These are phyloP conservation scores for Astyanax mexicanus DNA, from an alignment of 2,797 vertebrate genomes.

Conservation along the genomic window DNA sequence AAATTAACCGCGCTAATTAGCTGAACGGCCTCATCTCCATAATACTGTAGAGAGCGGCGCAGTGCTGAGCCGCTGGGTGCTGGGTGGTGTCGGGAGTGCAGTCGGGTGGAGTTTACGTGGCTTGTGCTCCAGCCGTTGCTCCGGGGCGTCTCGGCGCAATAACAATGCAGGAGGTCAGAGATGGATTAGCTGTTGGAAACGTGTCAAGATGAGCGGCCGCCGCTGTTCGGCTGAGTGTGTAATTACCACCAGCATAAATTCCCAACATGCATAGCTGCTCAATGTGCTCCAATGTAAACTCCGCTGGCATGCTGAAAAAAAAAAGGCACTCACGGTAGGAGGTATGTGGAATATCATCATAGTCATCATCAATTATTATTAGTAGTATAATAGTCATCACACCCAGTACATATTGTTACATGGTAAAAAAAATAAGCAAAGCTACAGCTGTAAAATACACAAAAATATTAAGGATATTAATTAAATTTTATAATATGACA, in stretches of 20 bases:
- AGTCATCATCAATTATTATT: background rate
- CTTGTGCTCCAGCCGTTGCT: constrained; percentile 34
- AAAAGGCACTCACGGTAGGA: constrained; percentile 2
- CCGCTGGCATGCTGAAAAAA: background rate
- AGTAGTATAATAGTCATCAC: background rate
- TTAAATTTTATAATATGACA: too few species aligned
- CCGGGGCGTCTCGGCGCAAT: background rate
- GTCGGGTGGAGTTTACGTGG: constrained; percentile 38
- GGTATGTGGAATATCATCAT: constrained; percentile 14
- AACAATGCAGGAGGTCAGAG: constrained; percentile 30
- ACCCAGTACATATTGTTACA: background rate
- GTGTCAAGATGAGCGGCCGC: constrained; percentile 41
- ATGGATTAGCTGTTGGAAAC: constrained; percentile 36
- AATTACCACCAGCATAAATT: constrained; percentile 34
- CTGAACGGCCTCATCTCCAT: constrained; percentile 72
- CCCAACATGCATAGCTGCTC: background rate
- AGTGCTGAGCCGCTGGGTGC: constrained; percentile 6
- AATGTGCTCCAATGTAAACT: constrained; percentile 10
- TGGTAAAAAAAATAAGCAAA: background rate
- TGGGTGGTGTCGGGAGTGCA: constrained; percentile 20
- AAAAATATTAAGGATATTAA: background rate
- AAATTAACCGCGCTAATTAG: constrained; percentile 82
- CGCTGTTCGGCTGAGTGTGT: constrained; percentile 35
- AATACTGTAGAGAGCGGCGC: constrained; percentile 54
- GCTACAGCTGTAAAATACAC: background rate